Base-by-base conservation (phyloP, 2,797 vertebrate genomes). In the Enteromius afrohamiltoni region DNA sequence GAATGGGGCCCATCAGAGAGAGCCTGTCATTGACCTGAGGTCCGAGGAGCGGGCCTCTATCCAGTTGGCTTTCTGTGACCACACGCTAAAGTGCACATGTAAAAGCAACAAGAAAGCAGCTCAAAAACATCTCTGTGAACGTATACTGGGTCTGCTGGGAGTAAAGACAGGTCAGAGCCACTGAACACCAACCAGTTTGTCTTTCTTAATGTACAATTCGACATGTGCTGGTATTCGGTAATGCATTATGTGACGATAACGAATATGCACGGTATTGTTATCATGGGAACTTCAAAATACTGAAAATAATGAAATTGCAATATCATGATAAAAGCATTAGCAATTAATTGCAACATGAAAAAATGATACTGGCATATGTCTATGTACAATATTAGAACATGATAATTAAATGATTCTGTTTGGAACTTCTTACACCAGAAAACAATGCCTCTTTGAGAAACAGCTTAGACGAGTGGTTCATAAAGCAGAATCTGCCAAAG, bases 381-480 rank as follows among this genome's bases (percentile, higher is more conserved):
- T 40, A 40, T 2, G 9, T 73, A n/a, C 2, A 4, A 49, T 49
- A 14, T 31, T 8, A 45, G 7, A 26, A 45, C 26, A 17, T 23
- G 2, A 29, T 6, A 4, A 64, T 49, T 17, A 1, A n/a, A 31
- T 49, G 2, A 49, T 60, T 31, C 26, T n/a, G 17, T 74, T 79
- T 3, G 79, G 29, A 7, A 29, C 47, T 0, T 65, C 51, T 85
- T 79, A 31, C 77, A 87, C 79, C 45, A 13, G n/a, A 29, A 23
- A 53, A 80, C 14, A 6, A 4, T n/a, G 3, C 19, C 1, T 73
- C 82, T 26, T 55, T 51, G 51, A 90, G 85, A 82, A 90, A 88
- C 78, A 26, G 14, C 37, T 64, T 91, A 21, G 74, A 89, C 26
- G 86, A 88, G 3, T 91, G 91, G 91, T 91, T 91, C 81, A 58